A percentile compares a stretch with the other conserved stretches of the same genome.
Evolutionary conservation across 2,113 vertebrate genomes (phyloP).

Genomic region (Scytalopus superciliaris): DNA sequence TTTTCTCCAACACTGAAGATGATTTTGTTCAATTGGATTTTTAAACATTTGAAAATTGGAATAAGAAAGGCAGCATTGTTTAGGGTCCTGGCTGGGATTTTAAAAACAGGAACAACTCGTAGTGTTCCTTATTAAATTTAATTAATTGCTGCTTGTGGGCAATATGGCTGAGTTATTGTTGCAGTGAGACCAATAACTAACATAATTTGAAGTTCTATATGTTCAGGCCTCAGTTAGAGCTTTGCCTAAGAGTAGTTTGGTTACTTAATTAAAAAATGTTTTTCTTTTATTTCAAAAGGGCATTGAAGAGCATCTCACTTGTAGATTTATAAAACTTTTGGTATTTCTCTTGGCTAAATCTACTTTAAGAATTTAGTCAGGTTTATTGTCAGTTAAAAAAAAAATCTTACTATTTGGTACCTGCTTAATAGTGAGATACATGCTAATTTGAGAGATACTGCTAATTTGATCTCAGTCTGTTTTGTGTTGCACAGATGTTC

Average conservation of each 20-base stretch:
- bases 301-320: neutral
- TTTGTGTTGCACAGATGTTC: conserved; percentile 51
- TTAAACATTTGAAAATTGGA: conserved; percentile 7
- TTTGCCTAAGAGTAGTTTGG: neutral
- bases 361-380: neutral
- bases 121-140: conserved; percentile 46
- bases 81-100: conserved; percentile 3
- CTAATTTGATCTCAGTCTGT: conserved; percentile 32
- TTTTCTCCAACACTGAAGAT: conserved; percentile 4
- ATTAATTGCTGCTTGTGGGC: conserved; percentile 41
- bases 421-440: conserved; percentile 11
- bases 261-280: neutral
- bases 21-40: conserved; percentile 19
- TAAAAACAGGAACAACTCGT: neutral
- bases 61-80: conserved; percentile 38
- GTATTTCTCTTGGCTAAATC: neutral
- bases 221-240: neutral
- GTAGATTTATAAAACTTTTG: neutral
- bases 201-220: neutral
- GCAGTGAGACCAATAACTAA: conserved; percentile 41
- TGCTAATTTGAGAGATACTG: neutral
- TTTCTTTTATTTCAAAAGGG: neutral
- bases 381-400: neutral
- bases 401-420: neutral
- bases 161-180: conserved; percentile 30